Evolutionary conservation across 2,113 vertebrate species (phyloP), one percentile per base, ranked within the genome.

Genomic region (Cromileptes altivelis): DNA sequence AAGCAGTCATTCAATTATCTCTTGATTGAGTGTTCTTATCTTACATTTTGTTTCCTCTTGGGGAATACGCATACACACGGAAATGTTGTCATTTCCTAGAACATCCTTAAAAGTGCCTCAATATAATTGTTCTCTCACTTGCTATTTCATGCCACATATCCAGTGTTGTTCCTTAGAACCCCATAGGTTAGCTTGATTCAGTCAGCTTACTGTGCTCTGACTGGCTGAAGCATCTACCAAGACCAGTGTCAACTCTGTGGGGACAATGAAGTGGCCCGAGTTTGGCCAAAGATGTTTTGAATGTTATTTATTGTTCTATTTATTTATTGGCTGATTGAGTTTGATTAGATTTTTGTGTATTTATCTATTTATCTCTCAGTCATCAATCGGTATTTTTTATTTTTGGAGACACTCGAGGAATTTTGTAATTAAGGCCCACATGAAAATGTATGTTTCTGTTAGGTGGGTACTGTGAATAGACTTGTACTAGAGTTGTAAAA

Each of bases 51-150:
- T 91, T 92, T 86, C 77, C 86, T 82, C 60, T 84, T 78, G 55
- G 80, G 80, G 89, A 81, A 86, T 27, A 89, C 68, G 23, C 82
- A 78, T 69, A 83, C 79, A 75, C 72, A 78, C 17, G 84, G 91
- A 90, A 88, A 93, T 94, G 94, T 84, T 90, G 80, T 81, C 62
- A 85, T 94, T 95, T 94, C 93, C 93, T 82, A 74, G 37, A 88
- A 91, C 92, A 94, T 95, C 92, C 90, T 94, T 94, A 93, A 94
- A 96, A 96, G 95, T 96, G 95, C 95, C 95, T 96, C 93, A 86
- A 94, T 94, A 91, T 90, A 89, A 90, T 94, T 93, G 84, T 90
- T 94, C 81, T 91, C 65, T 92, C 86, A 85, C 89, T 90, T 64
- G 81, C 89, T 83, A 81, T 78, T 61, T 88, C 88, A 90, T 64